phyloP scores from a whole-genome alignment of 2,113 vertebrate genomes.

The Cebus imitator region DNA sequence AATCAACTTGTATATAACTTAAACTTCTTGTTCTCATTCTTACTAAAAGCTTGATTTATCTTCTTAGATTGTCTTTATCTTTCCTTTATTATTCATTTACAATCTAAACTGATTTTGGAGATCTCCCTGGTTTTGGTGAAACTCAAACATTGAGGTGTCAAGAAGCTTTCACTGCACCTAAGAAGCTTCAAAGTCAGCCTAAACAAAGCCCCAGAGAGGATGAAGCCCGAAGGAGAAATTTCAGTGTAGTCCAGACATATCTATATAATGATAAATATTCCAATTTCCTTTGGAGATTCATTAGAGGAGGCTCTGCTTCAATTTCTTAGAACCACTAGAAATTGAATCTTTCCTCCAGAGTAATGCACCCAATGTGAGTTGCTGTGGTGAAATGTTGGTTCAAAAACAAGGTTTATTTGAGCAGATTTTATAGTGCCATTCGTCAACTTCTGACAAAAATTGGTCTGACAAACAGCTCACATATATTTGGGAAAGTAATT shows the following conservation, averaged over 20 bases:
- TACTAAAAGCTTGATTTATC: not conserved
- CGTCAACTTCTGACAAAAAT: not conserved
- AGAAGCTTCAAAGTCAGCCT: conserved; percentile 15
- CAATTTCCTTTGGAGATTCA: not conserved
- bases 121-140: not conserved
- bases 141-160: not conserved
- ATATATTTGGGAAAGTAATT: not conserved
- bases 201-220: not conserved
- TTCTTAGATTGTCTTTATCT: not conserved
- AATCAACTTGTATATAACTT: not conserved
- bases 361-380: not conserved
- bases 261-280: not conserved
- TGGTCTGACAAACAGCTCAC: not conserved
- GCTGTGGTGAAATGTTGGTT: not conserved
- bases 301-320: not conserved
- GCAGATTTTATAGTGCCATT: conserved; percentile 2
- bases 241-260: not conserved
- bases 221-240: not conserved
- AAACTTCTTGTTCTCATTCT: not conserved
- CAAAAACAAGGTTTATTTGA: not conserved
- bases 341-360: not conserved
- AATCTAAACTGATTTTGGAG: not conserved
- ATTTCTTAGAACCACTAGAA: not conserved
- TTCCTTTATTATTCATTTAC: not conserved
- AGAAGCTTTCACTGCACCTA: not conserved